Base-by-base conservation (phyloP, 2,888 invertebrate species). In the Lasioglossum zephyrum region DNA sequence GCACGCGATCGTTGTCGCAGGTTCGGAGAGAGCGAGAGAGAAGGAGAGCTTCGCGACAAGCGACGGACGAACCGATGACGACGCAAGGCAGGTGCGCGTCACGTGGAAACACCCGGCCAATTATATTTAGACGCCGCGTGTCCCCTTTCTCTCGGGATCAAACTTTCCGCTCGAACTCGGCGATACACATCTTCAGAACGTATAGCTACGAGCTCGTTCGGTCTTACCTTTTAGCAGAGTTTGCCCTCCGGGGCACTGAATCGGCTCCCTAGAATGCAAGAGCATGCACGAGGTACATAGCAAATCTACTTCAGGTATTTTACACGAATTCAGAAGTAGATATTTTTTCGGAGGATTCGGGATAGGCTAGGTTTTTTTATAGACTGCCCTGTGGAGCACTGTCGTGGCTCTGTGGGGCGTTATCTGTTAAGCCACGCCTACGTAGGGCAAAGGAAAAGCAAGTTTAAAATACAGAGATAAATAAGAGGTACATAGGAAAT, bases 41-140 rank as follows among this genome's bases (percentile, higher is more conserved):
- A 8, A 9, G 9, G 9, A 53, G 53, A 53, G 53, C 22, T n/a
- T 53, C 53, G 53, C 53, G 22, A 53, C 63, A 76, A 80, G 57
- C 77, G 49, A 70, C 39, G 66, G 53, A 41, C 75, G 78, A 76
- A 31, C 60, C 41, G 77, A 77, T 91, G 91, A 93, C 90, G 89
- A 84, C 90, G 87, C 81, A 84, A 86, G 90, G 89, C 93, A 93
- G 93, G 93, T 93, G 92, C 88, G 77, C 86, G 88, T 90, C 92
- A 86, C 90, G 91, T 90, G 89, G 92, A 92, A 91, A 88, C 85
- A 79, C 79, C 75, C 86, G 89, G 82, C 88, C 77, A 73, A 89
- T 92, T 90, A 91, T 93, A 92, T 93, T 93, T 93, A 92, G 92
- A 93, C 75, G 84, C 84, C 44, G 22, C 26, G 49, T 44, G 47